Evolutionary conservation across 1,140 invertebrate species (phyloP).

Genomic region (Dendrolimus punctatus): DNA sequence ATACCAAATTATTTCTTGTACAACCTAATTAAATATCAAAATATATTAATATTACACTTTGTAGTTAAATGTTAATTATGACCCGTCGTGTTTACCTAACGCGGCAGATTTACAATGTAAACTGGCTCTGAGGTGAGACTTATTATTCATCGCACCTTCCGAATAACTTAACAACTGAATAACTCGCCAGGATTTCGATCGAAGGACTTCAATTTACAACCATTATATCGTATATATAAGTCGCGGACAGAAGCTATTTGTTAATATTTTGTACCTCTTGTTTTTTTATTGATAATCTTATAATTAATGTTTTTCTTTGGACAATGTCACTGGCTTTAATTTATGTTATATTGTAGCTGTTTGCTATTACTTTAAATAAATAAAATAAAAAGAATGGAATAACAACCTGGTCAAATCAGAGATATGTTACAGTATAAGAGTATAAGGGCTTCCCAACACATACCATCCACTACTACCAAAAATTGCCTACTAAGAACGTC

Average conservation of each 20-base stretch:
- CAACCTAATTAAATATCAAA: conserved; percentile 12
- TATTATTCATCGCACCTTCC: conserved; percentile 19
- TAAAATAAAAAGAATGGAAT: no score
- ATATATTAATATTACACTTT: conserved; percentile 16
- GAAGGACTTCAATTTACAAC: not conserved
- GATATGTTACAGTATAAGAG: no score
- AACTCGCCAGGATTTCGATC: no score
- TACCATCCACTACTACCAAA: no score
- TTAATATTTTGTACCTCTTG: not conserved
- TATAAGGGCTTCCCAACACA: no score
- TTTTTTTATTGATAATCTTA: no score
- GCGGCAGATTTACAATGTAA: conserved; percentile 26
- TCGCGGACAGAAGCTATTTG: not conserved
- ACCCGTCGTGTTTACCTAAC: conserved; percentile 12
- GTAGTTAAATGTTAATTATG: conserved; percentile 20
- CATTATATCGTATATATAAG: not conserved
- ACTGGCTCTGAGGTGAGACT: conserved; percentile 14
- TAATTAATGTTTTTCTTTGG: no score
- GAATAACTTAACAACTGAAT: conserved; percentile 5
- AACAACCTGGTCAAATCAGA: no score
- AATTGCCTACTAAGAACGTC: no score
- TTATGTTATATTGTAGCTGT: no score
- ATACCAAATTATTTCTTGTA: not conserved
- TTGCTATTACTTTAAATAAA: no score
- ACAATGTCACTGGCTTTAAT: no score